Percentiles rank a stretch among this genome's conserved stretches.
phyloP scores from a whole-genome alignment of 2,888 invertebrate species.

The Dugesia japonica region DNA sequence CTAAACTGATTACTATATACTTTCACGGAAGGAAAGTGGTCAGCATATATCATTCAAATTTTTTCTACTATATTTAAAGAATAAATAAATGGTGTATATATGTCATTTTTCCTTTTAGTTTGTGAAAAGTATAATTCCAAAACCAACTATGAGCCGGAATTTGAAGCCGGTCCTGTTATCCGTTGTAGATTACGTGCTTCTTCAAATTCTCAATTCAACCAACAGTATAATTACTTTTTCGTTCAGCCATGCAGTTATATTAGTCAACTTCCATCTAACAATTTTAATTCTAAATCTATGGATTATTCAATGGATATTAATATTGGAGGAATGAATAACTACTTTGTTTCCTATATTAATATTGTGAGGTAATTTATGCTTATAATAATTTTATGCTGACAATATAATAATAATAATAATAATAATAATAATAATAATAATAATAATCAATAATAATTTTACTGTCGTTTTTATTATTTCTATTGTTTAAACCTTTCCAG shows the following conservation, averaged over 20 bases:
- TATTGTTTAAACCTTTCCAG: too few relatives aligned
- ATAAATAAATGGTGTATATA: too few relatives aligned
- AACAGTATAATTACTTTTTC: not conserved
- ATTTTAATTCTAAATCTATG: not conserved
- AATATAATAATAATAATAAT: too few relatives aligned
- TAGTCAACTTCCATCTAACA: not conserved
- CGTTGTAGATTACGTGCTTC: not conserved
- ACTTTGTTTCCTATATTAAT: not conserved
- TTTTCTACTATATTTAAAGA: too few relatives aligned
- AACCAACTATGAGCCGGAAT: not conserved
- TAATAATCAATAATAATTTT: too few relatives aligned
- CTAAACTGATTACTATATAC: too few relatives aligned
- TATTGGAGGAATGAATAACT: not conserved
- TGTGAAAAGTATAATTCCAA: not conserved
- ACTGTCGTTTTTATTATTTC: too few relatives aligned
- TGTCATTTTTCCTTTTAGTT: not conserved
- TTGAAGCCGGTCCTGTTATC: not conserved
- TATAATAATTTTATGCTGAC: not conserved
- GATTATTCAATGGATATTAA: not conserved
- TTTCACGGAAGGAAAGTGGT: too few relatives aligned
- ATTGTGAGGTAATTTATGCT: not conserved
- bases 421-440: too few relatives aligned
- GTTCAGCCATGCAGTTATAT: conserved; percentile 11
- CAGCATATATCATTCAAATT: too few relatives aligned
- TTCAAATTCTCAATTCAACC: not conserved